Evolutionary conservation across 2,113 vertebrate genomes (phyloP), one percentile per base, ranked within the genome.

Genomic region (Excalfactoria chinensis): DNA sequence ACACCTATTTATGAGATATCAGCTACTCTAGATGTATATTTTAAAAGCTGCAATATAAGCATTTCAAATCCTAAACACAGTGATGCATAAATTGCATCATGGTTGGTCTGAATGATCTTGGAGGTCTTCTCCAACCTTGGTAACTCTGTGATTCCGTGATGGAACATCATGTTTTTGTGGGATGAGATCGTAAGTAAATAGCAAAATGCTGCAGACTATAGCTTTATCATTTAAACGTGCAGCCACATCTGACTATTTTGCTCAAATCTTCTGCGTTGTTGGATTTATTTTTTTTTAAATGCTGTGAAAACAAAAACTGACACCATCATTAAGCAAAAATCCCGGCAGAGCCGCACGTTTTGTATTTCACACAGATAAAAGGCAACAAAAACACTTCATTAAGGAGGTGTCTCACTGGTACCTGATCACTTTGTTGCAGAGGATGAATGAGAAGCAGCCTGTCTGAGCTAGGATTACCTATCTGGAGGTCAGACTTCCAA

Each of bases 281-380:
- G 20, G 22, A 21, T 51, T 30, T 41, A 12, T 41, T 41, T 44
- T 18, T 58, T 75, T 20, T 77, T 91, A 56, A 88, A 91, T 32
- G 62, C 67, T 48, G 9, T 48, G 9, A n/a, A 71, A 87, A 53
- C 51, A 53, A 53, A 77, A 95, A 80, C 46, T 30, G 63, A 64
- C 88, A 86, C 35, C 78, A 91, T 88, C 86, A 90, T 88, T 81
- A 95, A 94, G 64, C 80, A 89, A 58, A 71, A 75, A 90, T 81
- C 59, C 48, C 78, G 75, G 93, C 19, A 53, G 49, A 85, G 43
- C 37, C 28, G 51, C 41, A 63, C 11, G 25, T 82, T 88, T 85
- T 58, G 75, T 55, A 55, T 82, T 94, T 96, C 95, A 94, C 90
- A 88, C 95, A 97, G 91, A 95, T 93, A 93, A 97, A 97, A 97